Evolutionary conservation across 1,140 invertebrate genomes (phyloP), one percentile per base, ranked within the genome.

Genomic region (Atopsyche davidsoni): DNA sequence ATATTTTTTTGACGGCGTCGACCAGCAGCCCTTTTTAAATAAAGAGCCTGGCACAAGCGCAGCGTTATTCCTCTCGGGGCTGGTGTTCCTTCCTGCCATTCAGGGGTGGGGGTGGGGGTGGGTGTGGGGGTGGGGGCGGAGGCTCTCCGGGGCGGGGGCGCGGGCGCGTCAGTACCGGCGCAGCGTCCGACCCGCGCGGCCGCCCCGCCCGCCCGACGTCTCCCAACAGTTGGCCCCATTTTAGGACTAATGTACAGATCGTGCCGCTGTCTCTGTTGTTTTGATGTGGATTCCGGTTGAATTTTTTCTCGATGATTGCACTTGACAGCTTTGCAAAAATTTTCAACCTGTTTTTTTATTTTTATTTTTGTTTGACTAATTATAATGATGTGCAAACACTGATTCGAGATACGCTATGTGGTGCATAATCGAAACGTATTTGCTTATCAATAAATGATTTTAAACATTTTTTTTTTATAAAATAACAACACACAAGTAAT

Each of bases 151-250:
- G 40, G 35, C 21, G 25, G 51, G 39, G 28, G 17, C 4, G 23
- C 23, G 11, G 21, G 44, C 44, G 13, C 51, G 21, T 43, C 45
- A 53, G 51, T 53, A 23, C 38, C 35, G 42, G 11, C 17, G 13
- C 44, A 53, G 45, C 44, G 44, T 53, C 39, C 45, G 51, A 24
- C 21, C 44, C 38, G 51, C 25, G 51, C 21, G 39, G 39, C 39
- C 23, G 36, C 25, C 17, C 21, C 39, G n/a, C 44, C 21, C 18
- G 25, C 19, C 42, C 22, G 14, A 23, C 49, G 16, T 38, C 35
- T n/a, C 39, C 6, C 23, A 16, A 21, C 13, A 41, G 6, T 21
- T 28, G 7, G 25, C 25, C 13, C 7, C 25, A 28, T 28, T 28
- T 28, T 28, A 7, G 7, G 25, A n/a, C 13, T 28, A 28, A 7